Conservation (phyloP, 1,140 invertebrate genomes). For the Pseudomyrmex pallidus region DNA sequence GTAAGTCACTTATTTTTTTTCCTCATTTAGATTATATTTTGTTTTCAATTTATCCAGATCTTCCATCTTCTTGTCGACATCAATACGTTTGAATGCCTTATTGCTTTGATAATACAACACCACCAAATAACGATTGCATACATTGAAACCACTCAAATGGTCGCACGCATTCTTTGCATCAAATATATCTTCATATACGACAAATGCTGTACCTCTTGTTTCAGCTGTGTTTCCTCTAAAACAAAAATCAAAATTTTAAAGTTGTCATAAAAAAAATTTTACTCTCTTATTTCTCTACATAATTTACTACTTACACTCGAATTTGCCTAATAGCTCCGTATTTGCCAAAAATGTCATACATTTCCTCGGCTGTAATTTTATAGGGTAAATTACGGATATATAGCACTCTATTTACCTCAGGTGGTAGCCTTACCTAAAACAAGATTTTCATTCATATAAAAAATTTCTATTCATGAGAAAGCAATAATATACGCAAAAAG, state of each 20-base stretch:
- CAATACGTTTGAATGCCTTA: conserved; percentile 98
- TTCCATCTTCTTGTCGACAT: conserved; percentile 98
- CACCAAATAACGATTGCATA: conserved; percentile 99
- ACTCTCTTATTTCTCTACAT: background rate
- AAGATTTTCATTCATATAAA: conserved; percentile 56
- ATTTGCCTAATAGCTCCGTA: conserved; percentile 99
- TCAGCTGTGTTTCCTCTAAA: conserved; percentile 98
- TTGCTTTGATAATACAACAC: conserved; percentile 98
- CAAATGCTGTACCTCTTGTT: conserved; percentile 99
- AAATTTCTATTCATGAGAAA: conserved; percentile 53
- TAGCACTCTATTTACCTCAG: conserved; percentile 99
- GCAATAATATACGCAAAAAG: background rate
- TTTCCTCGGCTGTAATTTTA: conserved; percentile 99
- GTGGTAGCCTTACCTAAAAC: conserved; percentile 96
- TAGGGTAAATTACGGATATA: conserved; percentile 99
- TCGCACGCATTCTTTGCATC: conserved; percentile 99
- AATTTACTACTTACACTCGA: conserved; percentile 92
- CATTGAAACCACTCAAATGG: conserved; percentile 99
- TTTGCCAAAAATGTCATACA: conserved; percentile 99
- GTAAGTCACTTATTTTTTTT: conserved; percentile 80
- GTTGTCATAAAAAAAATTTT: background rate
- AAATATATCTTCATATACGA: conserved; percentile 99
- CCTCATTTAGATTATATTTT: conserved; percentile 92
- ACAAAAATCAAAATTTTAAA: conserved; percentile 61
- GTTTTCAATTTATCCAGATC: conserved; percentile 98